Conservation (phyloP, 2,888 invertebrate genomes). For the Acanthosepion pharaonis region DNA sequence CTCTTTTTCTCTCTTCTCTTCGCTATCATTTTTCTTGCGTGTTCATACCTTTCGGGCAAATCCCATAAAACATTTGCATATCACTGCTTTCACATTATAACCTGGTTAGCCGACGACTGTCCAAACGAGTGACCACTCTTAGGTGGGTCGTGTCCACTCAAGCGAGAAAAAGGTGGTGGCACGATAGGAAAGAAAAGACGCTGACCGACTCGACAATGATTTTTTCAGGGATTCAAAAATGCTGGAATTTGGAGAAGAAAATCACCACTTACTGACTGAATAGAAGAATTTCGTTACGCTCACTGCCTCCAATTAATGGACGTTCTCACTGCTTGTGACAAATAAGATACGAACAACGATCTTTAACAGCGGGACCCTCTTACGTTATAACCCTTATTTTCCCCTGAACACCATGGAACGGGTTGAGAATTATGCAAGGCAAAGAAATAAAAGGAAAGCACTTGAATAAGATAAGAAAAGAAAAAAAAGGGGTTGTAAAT, state of each 20-base stretch:
- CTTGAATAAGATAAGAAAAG: too few species aligned
- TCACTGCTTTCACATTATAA: not conserved
- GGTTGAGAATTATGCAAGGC: too few species aligned
- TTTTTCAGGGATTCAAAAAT: not conserved
- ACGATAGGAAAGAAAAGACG: not conserved
- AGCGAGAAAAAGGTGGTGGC: too few species aligned
- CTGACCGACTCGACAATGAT: not conserved
- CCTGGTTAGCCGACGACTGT: not conserved
- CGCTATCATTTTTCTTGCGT: too few species aligned
- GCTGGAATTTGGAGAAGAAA: not conserved
- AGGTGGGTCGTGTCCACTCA: not conserved
- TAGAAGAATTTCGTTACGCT: not conserved
- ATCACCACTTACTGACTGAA: not conserved
- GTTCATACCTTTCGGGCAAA: not conserved
- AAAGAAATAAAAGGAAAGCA: too few species aligned
- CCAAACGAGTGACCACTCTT: not conserved
- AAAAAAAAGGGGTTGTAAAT: too few species aligned
- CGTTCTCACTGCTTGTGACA: not conserved
- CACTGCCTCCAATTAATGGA: not conserved
- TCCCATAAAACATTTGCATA: constrained; percentile 33
- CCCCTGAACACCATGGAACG: not conserved
- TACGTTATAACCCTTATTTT: not conserved
- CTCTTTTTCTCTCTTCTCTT: not conserved
- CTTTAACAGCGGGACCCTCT: not conserved
- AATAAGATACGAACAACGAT: not conserved